Base-by-base conservation (phyloP, 2,888 invertebrate species). In the Acanthosepion esculentum region DNA sequence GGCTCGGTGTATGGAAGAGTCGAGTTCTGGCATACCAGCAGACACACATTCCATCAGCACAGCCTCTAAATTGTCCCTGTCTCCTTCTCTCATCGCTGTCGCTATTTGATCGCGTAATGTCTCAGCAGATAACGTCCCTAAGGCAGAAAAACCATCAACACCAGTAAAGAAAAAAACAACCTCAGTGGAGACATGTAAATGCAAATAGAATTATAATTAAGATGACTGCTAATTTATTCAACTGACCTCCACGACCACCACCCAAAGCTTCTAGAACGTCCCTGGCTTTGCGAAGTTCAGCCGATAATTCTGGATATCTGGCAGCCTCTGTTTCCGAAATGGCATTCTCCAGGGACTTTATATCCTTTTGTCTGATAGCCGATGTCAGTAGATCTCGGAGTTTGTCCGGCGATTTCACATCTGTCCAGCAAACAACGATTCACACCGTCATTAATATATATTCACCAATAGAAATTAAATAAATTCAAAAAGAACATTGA, bases 11-110 rank as follows among this genome's bases (percentile, higher is more conserved):
- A 92, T 92, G 20, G 48, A 18, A 15, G 92, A 92, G 48, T 92
- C 92, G 23, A 92, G 92, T 92, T 92, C 48, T 20, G 92, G 92
- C 92, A 92, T 50, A 48, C 50, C 92, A 48, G 50, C 92, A 92
- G 50, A 29, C 29, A 92, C 50, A 26, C 50, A 50, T 50, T 50
- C 7, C 29, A 48, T 41, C 29, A 50, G 3, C 7, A n/a, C 92
- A 23, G 48, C n/a, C 26, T 50, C 50, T 23, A 92, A 29, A 50
- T 50, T 53, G 15, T 92, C n/a, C 50, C n/a, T 92, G 53, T 92
- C 92, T 29, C 53, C 53, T 18, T 53, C 53, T 92, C 53, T 48
- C 12, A 92, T 92, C 15, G 92, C 92, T 50, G 50, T 26, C 26
- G 50, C 10, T 50, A 92, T 18, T 29, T 92, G 48, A 50, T 92